A percentile compares a stretch with the other conserved stretches of the same genome.
phyloP scores from a whole-genome alignment of 2,888 invertebrate species.

The Dicranocentrus wangi region DNA sequence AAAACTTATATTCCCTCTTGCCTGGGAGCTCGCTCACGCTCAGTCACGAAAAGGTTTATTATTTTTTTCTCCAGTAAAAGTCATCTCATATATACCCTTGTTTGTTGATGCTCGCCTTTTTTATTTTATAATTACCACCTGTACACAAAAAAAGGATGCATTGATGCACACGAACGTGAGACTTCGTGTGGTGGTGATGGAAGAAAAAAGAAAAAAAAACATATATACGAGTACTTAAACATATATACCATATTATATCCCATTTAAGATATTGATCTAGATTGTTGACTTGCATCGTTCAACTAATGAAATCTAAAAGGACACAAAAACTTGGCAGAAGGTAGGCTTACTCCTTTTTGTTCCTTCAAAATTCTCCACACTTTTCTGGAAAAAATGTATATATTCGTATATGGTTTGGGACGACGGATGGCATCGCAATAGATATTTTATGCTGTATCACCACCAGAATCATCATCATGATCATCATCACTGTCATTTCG shows the following conservation, averaged over 20 bases:
- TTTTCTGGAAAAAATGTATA: slow-evolving; percentile 1
- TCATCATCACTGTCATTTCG: not conserved
- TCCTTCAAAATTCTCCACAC: slow-evolving; percentile 7
- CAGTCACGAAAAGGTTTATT: too few species aligned
- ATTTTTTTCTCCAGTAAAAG: not conserved
- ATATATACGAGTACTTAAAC: not conserved
- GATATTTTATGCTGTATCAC: not conserved
- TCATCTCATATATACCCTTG: not conserved
- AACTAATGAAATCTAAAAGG: slow-evolving; percentile 20
- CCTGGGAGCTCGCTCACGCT: not conserved
- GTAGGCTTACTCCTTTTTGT: too few species aligned
- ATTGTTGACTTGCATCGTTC: not conserved
- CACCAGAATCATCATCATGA: not conserved
- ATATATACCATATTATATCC: slow-evolving; percentile 18
- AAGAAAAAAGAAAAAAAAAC: slow-evolving; percentile 18
- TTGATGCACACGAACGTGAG: not conserved
- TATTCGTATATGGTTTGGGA: not conserved
- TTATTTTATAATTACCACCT: slow-evolving; percentile 72
- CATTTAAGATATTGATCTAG: slow-evolving; percentile 36
- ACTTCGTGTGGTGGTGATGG: slow-evolving; percentile 9
- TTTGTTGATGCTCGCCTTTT: slow-evolving; percentile 9
- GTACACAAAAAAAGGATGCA: slow-evolving; percentile 61
- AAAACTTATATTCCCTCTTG: not conserved
- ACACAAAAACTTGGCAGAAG: not conserved
- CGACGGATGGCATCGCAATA: not conserved